These are phyloP conservation scores for Drosophila demipolita DNA, from an alignment of 2,888 invertebrate species.

Conservation along the genomic window DNA sequence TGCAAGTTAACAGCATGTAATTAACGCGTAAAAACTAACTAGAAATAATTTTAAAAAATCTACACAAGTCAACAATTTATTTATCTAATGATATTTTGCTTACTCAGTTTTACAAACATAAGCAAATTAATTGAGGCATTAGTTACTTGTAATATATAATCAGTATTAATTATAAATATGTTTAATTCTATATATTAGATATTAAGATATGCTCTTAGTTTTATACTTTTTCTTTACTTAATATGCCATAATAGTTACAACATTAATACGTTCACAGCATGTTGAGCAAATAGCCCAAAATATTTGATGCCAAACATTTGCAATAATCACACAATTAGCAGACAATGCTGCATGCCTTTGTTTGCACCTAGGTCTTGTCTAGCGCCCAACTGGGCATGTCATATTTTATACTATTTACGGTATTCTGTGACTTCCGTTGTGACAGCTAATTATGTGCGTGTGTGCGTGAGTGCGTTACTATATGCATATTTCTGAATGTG, in stretches of 20 bases:
- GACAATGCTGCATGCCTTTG: background rate
- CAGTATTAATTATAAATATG: no score
- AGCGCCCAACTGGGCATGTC: constrained; percentile 30
- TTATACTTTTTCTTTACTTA: background rate
- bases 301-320: background rate
- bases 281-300: background rate
- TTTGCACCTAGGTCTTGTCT: constrained; percentile 1
- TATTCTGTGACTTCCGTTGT: constrained; percentile 71
- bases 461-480: constrained; percentile 9
- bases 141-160: background rate
- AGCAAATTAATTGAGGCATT: background rate
- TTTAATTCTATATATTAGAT: no score
- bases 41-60: background rate
- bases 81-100: background rate
- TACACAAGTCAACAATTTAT: background rate
- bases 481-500: background rate
- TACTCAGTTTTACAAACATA: background rate
- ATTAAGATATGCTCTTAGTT: background rate
- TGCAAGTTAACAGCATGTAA: background rate
- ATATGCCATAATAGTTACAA: background rate
- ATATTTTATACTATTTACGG: constrained; percentile 74
- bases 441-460: constrained; percentile 35
- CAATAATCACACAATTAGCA: background rate
- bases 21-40: background rate
- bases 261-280: background rate